phyloP scores from a whole-genome alignment of 2,113 vertebrate species.

The Egretta garzetta region DNA sequence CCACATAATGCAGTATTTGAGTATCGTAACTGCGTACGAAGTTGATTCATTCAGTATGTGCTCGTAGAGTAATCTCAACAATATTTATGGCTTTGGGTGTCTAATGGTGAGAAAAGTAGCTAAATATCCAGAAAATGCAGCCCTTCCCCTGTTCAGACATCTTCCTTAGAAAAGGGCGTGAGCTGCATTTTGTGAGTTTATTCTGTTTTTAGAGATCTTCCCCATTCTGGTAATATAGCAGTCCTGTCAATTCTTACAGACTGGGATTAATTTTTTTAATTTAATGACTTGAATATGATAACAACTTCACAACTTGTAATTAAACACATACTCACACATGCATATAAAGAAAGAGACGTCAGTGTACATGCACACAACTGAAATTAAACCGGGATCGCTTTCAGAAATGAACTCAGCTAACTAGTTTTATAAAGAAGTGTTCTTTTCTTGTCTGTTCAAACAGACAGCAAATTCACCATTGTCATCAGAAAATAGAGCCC shows the following conservation, averaged over 20 bases:
- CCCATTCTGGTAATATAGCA: not conserved
- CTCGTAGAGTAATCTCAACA: not conserved
- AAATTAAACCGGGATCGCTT: slow-evolving; percentile 12
- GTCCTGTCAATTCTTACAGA: not conserved
- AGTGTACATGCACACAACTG: not conserved
- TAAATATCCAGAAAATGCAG: not conserved
- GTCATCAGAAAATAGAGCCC: not conserved
- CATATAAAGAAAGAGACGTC: not conserved
- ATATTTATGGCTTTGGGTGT: not conserved
- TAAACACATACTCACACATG: not conserved
- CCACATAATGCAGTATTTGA: not conserved
- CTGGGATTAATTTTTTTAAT: slow-evolving; percentile 14
- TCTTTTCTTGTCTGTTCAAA: not conserved
- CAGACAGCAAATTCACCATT: not conserved
- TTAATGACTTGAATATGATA: slow-evolving; percentile 43
- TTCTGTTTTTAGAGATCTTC: not conserved
- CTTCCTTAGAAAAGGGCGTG: not conserved
- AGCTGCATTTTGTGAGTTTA: not conserved
- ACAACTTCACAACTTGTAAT: slow-evolving; percentile 67
- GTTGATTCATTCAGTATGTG: not conserved
- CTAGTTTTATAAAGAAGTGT: not conserved
- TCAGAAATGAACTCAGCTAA: not conserved
- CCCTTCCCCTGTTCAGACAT: not conserved
- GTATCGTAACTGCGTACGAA: not conserved
- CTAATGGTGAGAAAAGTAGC: not conserved